A percentile compares a stretch with the other conserved stretches of the same genome.
These are phyloP conservation scores for Scaptomyza caliginosa DNA, from an alignment of 2,888 invertebrate species.

Conservation along the genomic window DNA sequence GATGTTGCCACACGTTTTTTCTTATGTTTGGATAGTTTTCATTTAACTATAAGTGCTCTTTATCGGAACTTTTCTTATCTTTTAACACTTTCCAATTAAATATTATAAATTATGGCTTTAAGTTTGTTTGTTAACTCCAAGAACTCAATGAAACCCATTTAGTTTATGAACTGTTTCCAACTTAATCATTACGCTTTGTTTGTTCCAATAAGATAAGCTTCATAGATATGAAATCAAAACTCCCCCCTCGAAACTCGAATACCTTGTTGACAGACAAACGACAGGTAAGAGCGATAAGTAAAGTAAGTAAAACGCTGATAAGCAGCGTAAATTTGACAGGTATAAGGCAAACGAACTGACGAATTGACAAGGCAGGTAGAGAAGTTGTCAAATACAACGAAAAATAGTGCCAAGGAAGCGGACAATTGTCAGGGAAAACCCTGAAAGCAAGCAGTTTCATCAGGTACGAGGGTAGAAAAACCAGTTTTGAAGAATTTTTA, in stretches of 20 bases:
- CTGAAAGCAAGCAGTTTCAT: slow-evolving; percentile 14
- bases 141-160: slow-evolving; percentile 9
- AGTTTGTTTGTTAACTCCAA: slow-evolving; percentile 2
- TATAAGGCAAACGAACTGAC: slow-evolving; percentile 55
- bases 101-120: slow-evolving; percentile 8
- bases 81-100: not conserved
- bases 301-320: slow-evolving; percentile 59
- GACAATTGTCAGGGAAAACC: slow-evolving; percentile 20
- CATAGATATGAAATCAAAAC: slow-evolving; percentile 16
- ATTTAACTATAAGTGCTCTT: not conserved
- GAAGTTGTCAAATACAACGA: slow-evolving; percentile 26
- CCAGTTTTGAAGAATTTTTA: slow-evolving; percentile 60
- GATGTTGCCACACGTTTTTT: too few relatives aligned
- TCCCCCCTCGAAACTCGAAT: not conserved
- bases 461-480: slow-evolving; percentile 36
- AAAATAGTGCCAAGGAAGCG: slow-evolving; percentile 29
- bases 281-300: slow-evolving; percentile 20
- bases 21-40: not conserved
- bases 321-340: slow-evolving; percentile 69
- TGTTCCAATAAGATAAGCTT: slow-evolving; percentile 46
- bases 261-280: slow-evolving; percentile 48
- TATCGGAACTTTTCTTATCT: not conserved
- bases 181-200: slow-evolving; percentile 38
- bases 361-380: slow-evolving; percentile 54
- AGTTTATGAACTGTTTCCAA: slow-evolving; percentile 18